Conservation (phyloP, 2,888 invertebrate species). For the Heterodera filipjevi region DNA sequence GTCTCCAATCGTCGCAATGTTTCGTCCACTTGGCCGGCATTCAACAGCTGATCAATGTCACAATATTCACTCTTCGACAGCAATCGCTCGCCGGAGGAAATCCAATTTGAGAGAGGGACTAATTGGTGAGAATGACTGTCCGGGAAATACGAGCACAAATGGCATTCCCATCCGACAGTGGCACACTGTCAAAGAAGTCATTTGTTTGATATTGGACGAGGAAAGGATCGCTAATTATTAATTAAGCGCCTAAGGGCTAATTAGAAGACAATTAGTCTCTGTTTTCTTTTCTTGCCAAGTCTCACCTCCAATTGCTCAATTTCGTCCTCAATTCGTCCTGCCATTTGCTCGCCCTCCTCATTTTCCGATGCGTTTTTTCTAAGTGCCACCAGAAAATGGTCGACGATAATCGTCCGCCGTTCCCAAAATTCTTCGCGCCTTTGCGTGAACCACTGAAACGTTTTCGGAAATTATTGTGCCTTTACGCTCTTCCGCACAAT, state of each 20-base stretch:
- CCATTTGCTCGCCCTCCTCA: neutral
- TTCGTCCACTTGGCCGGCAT: neutral
- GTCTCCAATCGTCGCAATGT: constrained; percentile 4
- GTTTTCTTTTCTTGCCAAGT: neutral
- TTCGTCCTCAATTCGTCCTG: neutral
- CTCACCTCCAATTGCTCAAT: neutral
- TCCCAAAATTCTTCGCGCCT: constrained; percentile 15
- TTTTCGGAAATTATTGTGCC: neutral
- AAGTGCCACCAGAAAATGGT: neutral
- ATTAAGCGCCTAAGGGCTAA: too few relatives aligned
- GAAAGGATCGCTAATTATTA: too few relatives aligned
- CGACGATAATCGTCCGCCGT: neutral
- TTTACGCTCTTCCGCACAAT: neutral
- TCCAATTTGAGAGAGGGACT: neutral
- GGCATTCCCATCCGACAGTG: neutral
- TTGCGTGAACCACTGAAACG: constrained; percentile 1
- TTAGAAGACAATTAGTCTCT: neutral
- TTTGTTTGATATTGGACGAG: too few relatives aligned
- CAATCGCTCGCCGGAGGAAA: constrained; percentile 5
- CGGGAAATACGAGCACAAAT: neutral
- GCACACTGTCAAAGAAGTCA: neutral
- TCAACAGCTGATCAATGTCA: neutral
- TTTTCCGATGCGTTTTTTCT: neutral
- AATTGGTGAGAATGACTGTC: neutral
- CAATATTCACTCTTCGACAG: neutral